Conservation (phyloP, 2,797 vertebrate genomes). For the Chloroceryle inda region DNA sequence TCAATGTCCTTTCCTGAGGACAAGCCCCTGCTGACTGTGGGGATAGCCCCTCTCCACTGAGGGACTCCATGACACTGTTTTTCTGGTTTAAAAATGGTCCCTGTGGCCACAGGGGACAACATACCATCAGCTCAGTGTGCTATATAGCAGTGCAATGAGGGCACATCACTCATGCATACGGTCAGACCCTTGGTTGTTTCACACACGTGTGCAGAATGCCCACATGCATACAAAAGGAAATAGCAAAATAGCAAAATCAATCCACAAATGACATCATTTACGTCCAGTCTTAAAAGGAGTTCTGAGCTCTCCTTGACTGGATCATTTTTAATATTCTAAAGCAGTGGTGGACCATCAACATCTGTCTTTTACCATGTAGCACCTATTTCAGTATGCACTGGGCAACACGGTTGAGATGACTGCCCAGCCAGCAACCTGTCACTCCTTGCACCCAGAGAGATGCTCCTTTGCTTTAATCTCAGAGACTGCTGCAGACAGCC, state of each 20-base stretch:
- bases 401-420: neutral
- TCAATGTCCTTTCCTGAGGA: neutral
- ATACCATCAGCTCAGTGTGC: fast-evolving
- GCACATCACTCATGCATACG: fast-evolving
- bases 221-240: fast-evolving
- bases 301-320: no score
- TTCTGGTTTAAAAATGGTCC: neutral
- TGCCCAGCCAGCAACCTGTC: neutral
- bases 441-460: neutral
- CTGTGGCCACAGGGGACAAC: fast-evolving
- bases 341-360: no score
- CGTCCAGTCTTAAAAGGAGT: no score
- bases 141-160: fast-evolving
- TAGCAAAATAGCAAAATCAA: neutral
- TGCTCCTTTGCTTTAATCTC: neutral
- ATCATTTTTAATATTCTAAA: neutral
- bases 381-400: neutral
- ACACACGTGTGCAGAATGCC: fast-evolving
- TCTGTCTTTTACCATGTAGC: neutral
- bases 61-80: fast-evolving
- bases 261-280: no score
- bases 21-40: neutral
- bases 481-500: neutral
- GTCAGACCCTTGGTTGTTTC: neutral
- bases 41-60: neutral